Evolutionary conservation across 2,113 vertebrate species (phyloP), one percentile per base, ranked within the genome.

Genomic region (Nymphicus hollandicus): DNA sequence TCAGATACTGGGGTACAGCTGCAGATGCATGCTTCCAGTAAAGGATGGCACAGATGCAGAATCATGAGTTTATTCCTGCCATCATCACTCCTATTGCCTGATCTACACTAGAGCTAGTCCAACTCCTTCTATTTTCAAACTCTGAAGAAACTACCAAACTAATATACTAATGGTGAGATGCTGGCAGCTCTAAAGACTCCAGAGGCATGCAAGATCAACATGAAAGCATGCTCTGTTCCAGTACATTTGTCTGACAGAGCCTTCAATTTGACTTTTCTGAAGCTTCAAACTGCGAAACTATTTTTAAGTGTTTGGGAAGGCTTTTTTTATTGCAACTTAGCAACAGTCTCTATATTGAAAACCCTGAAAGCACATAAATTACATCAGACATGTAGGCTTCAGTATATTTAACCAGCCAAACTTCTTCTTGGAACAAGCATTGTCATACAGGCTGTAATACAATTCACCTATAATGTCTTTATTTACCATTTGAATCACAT

Each of bases 291-390:
- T 63, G 69, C 29, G 78, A 55, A 90, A 72, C 10, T 68, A 74
- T 86, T 83, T 93, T 10, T 78, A 44, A 37, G 31, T 58, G 13
- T 71, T 81, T 72, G 73, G 35, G 28, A 73, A 79, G n/a, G 17
- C 8, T 88, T 84, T 52, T 53, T 94, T 86, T 89, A 74, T 66
- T 74, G 61, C 77, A 94, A 91, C 69, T 35, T 11, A 91, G 64
- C 89, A 94, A 88, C 60, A 72, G 15, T 31, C 68, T 73, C 55
- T 69, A 33, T 16, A 31, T 52, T 44, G 83, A 79, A 94, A 90
- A 25, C 6, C 44, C 43, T 27, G 5, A 91, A 69, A n/a, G 69
- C 56, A 79, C 1, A 41, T 29, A 60, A 83, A 49, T 49, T 71
- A n/a, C 15, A 55, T 24, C 46, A 64, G 35, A 47, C 13, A 28